phyloP scores from a whole-genome alignment of 2,888 invertebrate genomes.

The Pachliopta kotzebuea region DNA sequence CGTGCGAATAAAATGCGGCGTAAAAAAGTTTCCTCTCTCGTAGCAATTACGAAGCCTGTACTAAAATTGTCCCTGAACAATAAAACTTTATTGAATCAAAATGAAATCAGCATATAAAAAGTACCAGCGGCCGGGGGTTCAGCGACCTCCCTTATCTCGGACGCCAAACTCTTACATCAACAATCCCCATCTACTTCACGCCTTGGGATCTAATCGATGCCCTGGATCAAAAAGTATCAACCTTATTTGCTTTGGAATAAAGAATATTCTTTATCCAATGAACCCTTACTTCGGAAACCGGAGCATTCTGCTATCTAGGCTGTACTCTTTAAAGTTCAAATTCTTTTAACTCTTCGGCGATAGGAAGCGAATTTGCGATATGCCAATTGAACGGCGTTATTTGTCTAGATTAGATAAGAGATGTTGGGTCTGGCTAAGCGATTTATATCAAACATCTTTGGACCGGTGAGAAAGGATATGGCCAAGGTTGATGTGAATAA shows the following conservation, averaged over 20 bases:
- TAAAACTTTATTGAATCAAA: conserved; percentile 49
- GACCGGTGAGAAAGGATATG: conserved; percentile 24
- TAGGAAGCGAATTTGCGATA: conserved; percentile 46
- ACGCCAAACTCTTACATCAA: conserved; percentile 60
- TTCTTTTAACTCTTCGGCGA: neutral
- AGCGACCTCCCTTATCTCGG: conserved; percentile 67
- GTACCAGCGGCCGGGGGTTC: conserved; percentile 50
- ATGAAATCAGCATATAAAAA: conserved; percentile 54
- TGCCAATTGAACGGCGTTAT: conserved; percentile 57
- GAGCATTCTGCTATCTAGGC: neutral
- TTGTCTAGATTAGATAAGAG: conserved; percentile 65
- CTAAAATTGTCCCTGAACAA: conserved; percentile 33
- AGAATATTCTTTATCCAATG: conserved; percentile 37
- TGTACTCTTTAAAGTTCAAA: conserved; percentile 8
- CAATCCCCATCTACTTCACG: conserved; percentile 57
- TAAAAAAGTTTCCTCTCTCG: conserved; percentile 28
- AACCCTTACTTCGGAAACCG: neutral
- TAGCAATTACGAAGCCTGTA: conserved; percentile 40
- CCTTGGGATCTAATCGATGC: conserved; percentile 54
- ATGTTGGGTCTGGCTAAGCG: conserved; percentile 32
- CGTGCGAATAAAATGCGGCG: conserved; percentile 24
- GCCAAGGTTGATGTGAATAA: conserved; percentile 9
- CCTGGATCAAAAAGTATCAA: conserved; percentile 43
- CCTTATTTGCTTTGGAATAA: conserved; percentile 50
- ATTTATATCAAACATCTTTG: conserved; percentile 23